Evolutionary conservation across 2,888 invertebrate species (phyloP).

Genomic region (Muscina levida): DNA sequence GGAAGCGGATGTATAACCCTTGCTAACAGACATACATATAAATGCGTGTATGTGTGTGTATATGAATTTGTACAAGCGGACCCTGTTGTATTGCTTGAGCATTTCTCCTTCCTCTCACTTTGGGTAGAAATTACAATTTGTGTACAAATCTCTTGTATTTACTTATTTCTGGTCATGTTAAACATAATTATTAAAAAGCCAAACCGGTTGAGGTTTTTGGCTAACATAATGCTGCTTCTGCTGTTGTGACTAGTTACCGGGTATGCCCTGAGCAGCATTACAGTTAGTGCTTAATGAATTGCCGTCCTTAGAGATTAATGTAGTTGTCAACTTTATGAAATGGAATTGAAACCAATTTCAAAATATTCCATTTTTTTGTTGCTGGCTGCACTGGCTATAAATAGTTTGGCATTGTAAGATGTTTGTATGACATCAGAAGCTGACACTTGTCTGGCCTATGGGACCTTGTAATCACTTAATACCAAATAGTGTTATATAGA

Average conservation of each 20-base stretch:
- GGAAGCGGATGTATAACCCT: not conserved
- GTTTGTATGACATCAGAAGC: not conserved
- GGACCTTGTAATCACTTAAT: conserved; percentile 48
- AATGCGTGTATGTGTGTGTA: not conserved
- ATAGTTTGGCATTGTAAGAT: not conserved
- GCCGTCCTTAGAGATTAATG: not conserved
- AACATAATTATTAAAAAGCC: conserved; percentile 22
- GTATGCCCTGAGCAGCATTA: too few relatives aligned
- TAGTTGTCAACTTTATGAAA: too few relatives aligned
- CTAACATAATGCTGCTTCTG: too few relatives aligned
- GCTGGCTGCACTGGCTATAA: too few relatives aligned
- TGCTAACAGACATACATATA: not conserved
- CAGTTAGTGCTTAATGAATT: not conserved
- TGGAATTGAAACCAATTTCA: too few relatives aligned
- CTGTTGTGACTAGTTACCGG: too few relatives aligned
- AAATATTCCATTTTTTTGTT: too few relatives aligned
- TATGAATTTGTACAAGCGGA: not conserved
- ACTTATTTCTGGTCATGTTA: not conserved
- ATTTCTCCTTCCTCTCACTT: not conserved
- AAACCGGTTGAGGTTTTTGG: not conserved
- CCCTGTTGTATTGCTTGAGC: not conserved
- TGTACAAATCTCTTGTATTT: not conserved
- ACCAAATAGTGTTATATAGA: not conserved
- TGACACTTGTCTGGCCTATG: conserved; percentile 3
- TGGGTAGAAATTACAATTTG: not conserved